These are phyloP conservation scores for Helicoverpa armigera DNA, from an alignment of 1,140 invertebrate genomes.

Conservation along the genomic window DNA sequence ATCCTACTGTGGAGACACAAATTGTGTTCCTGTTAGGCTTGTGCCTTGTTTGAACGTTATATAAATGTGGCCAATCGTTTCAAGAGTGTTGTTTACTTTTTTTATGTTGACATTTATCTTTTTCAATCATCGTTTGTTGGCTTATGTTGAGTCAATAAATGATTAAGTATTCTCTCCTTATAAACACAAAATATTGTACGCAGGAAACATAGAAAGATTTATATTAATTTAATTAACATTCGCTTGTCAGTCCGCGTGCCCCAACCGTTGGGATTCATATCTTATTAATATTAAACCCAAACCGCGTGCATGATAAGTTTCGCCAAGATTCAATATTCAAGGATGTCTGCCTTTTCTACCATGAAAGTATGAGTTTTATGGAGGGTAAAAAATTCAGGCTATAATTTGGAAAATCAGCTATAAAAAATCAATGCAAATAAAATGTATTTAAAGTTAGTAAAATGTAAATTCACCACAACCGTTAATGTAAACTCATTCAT, in stretches of 20 bases:
- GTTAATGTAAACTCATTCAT: constrained; percentile 1
- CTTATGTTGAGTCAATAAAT: too few species aligned
- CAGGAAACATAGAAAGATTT: too few species aligned
- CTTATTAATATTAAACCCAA: constrained; percentile 14
- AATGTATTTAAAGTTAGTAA: background rate
- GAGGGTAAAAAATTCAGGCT: background rate
- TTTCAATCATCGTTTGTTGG: too few species aligned
- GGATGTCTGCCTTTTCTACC: background rate
- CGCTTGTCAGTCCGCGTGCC: background rate
- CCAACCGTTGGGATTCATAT: background rate
- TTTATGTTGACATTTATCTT: too few species aligned
- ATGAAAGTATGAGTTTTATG: background rate
- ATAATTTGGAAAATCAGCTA: background rate
- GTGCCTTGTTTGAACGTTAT: too few species aligned
- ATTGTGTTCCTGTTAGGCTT: too few species aligned
- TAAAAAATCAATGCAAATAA: background rate
- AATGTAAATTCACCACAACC: constrained; percentile 23
- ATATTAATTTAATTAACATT: too few species aligned
- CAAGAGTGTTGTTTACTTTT: too few species aligned
- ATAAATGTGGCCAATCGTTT: too few species aligned
- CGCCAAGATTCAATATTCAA: background rate
- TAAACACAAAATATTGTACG: too few species aligned
- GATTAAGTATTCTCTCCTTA: too few species aligned
- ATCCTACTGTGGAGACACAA: too few species aligned
- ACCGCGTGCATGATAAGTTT: background rate